A percentile compares a stretch with the other conserved stretches of the same genome.
These are phyloP conservation scores for Drosophila obscura DNA, from an alignment of 1,140 invertebrate genomes.

Conservation along the genomic window DNA sequence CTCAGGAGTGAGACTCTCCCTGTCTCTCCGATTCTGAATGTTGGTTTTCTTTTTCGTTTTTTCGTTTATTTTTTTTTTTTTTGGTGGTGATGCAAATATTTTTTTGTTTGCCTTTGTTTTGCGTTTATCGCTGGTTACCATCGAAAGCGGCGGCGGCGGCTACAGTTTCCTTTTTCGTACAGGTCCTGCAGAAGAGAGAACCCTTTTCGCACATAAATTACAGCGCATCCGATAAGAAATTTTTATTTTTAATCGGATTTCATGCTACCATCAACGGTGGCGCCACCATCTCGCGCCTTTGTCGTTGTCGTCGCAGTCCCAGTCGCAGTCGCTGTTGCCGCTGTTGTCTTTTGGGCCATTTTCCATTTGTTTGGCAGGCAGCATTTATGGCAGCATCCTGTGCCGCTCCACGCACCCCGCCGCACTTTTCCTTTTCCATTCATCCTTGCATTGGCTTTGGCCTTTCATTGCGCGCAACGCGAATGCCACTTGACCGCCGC, in stretches of 20 bases:
- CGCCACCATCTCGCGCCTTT: conserved; percentile 39
- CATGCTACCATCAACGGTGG: conserved; percentile 75
- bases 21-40: conserved; percentile 40
- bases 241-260: conserved; percentile 84
- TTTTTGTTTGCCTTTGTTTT: conserved; percentile 80
- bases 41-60: conserved; percentile 32
- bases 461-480: conserved; percentile 45
- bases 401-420: conserved; percentile 3
- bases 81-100: conserved; percentile 47
- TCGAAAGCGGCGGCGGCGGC: conserved; percentile 31
- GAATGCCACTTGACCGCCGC: conserved; percentile 72
- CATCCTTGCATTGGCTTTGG: conserved; percentile 45
- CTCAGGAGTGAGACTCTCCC: too few species aligned
- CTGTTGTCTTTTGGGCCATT: conserved; percentile 53
- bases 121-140: conserved; percentile 79
- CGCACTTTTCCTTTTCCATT: conserved; percentile 40
- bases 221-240: conserved; percentile 83
- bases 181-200: conserved; percentile 67
- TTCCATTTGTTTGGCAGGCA: conserved; percentile 65
- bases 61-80: conserved; percentile 19
- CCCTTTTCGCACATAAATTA: conserved; percentile 84
- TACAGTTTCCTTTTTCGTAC: conserved; percentile 64
- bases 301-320: conserved; percentile 27
- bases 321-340: conserved; percentile 8
- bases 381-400: conserved; percentile 78